Evolutionary conservation across 2,113 vertebrate species (phyloP).

Genomic region (Oenanthe oenanthe): DNA sequence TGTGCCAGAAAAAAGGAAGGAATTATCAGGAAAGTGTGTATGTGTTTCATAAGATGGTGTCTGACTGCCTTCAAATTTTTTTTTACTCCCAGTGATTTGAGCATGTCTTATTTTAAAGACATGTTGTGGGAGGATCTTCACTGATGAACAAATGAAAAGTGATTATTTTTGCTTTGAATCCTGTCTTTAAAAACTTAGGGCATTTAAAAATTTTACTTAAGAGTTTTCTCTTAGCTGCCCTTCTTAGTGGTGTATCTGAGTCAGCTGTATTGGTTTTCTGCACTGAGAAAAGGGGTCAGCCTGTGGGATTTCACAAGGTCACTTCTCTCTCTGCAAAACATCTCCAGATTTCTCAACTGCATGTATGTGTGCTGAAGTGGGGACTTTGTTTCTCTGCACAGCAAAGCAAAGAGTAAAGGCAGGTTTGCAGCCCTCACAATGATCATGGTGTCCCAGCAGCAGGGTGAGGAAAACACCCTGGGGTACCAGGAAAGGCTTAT

Average conservation of each 20-base stretch:
- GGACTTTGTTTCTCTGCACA: neutral
- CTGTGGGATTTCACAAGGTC: neutral
- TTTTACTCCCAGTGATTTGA: neutral
- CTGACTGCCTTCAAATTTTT: neutral
- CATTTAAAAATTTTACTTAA: neutral
- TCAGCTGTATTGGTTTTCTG: neutral
- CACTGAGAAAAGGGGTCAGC: neutral
- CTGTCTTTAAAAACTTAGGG: neutral
- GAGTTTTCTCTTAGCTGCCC: neutral
- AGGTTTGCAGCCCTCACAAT: fast-evolving
- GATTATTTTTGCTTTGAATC: neutral
- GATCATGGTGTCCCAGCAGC: fast-evolving
- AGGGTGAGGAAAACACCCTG: neutral
- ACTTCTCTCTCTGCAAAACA: neutral
- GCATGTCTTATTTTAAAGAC: neutral
- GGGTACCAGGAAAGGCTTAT: neutral
- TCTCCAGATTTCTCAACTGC: neutral
- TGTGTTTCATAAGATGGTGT: neutral
- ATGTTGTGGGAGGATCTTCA: neutral
- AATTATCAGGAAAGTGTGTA: neutral
- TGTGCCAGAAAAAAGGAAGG: neutral
- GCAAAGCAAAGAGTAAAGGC: neutral
- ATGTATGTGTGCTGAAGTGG: fast-evolving
- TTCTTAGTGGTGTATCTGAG: neutral
- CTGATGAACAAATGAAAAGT: neutral